These are phyloP conservation scores for Cyanistes caeruleus DNA, from an alignment of 2,113 vertebrate genomes.

Conservation along the genomic window DNA sequence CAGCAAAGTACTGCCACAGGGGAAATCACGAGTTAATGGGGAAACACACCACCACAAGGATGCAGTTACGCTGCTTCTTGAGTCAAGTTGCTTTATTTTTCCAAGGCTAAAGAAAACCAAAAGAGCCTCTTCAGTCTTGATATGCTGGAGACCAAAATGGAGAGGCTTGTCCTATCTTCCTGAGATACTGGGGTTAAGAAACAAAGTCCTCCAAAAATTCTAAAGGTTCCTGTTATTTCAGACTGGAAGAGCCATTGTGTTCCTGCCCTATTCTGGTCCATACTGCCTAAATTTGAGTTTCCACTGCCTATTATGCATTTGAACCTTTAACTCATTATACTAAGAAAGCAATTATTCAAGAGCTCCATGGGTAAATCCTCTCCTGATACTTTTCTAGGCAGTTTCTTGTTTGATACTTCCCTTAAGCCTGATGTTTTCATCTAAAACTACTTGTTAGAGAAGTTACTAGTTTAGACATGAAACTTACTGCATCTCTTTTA, in stretches of 20 bases:
- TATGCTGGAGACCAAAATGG: neutral
- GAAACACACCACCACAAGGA: neutral
- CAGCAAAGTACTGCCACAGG: neutral
- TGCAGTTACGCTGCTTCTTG: rapidly evolving
- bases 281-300: neutral
- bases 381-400: neutral
- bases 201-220: neutral
- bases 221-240: neutral
- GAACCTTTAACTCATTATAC: neutral
- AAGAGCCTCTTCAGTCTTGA: neutral
- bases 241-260: neutral
- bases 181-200: neutral
- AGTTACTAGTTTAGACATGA: neutral
- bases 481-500: neutral
- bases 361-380: neutral
- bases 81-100: neutral
- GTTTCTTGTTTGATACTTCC: neutral
- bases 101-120: neutral
- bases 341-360: neutral
- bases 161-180: neutral
- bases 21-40: neutral
- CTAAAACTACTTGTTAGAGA: neutral
- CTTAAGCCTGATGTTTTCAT: neutral
- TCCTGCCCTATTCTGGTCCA: neutral
- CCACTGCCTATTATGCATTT: neutral